A percentile compares a stretch with the other conserved stretches of the same genome.
Evolutionary conservation across 2,888 invertebrate species (phyloP).

Genomic region (Macroteleia sp.): DNA sequence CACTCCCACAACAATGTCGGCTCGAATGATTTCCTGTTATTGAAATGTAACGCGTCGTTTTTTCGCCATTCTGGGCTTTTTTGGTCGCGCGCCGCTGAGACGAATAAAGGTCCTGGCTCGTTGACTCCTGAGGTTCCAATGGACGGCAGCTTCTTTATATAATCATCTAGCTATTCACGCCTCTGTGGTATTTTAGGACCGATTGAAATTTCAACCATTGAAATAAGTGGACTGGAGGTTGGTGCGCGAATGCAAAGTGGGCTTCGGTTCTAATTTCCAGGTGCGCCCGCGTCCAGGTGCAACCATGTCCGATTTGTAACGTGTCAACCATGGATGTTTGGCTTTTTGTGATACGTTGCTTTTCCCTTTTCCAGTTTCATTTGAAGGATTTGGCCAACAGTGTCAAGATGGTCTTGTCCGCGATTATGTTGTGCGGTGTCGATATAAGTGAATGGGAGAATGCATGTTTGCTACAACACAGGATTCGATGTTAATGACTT

Average conservation of each 20-base stretch:
- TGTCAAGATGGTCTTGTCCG: constrained; percentile 45
- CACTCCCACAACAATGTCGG: constrained; percentile 70
- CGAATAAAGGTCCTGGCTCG: constrained; percentile 69
- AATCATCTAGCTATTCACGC: constrained; percentile 81
- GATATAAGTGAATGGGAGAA: constrained; percentile 14
- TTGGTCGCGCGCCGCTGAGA: constrained; percentile 37
- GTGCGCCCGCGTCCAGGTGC: constrained; percentile 64
- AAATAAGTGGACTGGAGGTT: constrained; percentile 46
- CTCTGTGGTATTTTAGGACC: constrained; percentile 63
- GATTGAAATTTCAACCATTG: constrained; percentile 56
- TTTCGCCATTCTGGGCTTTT: constrained; percentile 35
- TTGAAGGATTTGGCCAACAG: constrained; percentile 43
- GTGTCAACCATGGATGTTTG: constrained; percentile 13
- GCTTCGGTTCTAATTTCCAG: constrained; percentile 73
- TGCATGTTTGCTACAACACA: constrained; percentile 22
- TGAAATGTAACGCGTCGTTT: constrained; percentile 35
- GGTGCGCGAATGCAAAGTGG: constrained; percentile 68
- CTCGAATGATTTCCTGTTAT: constrained; percentile 71
- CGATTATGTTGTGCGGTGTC: constrained; percentile 27
- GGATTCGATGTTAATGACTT: constrained; percentile 42
- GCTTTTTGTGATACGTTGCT: constrained; percentile 14
- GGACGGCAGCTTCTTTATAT: constrained; percentile 77
- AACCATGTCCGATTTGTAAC: constrained; percentile 47
- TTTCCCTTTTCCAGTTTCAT: constrained; percentile 7
- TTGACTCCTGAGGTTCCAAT: constrained; percentile 69